These are phyloP conservation scores for Sphaeramia orbicularis DNA, from an alignment of 2,797 vertebrate genomes.

Conservation along the genomic window DNA sequence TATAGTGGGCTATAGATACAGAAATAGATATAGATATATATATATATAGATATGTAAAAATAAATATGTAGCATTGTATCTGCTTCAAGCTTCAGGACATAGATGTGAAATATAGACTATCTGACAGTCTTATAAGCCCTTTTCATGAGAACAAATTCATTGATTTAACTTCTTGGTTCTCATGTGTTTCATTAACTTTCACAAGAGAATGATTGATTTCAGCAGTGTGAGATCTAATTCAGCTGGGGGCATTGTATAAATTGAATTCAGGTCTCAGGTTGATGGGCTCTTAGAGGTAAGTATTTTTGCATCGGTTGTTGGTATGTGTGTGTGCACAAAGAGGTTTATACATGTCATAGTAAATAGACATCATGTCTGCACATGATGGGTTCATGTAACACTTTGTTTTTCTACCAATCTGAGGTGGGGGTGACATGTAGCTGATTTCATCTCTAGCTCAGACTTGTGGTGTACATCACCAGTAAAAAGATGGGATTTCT, in stretches of 20 bases:
- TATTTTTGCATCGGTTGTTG: constrained; percentile 22
- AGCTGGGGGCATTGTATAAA: constrained; percentile 55
- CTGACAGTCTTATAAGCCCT: constrained; percentile 31
- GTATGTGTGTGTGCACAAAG: constrained; percentile 11
- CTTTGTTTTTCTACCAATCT: constrained; percentile 25
- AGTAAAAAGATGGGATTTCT: constrained; percentile 37
- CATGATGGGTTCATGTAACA: constrained; percentile 19
- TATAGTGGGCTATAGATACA: too few relatives aligned
- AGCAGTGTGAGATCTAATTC: constrained; percentile 50
- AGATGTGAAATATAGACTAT: constrained; percentile 44
- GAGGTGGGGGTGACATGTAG: constrained; percentile 8
- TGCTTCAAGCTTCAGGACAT: constrained; percentile 19
- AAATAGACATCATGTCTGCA: constrained; percentile 44
- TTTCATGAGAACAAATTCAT: constrained; percentile 45
- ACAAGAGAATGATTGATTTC: constrained; percentile 69
- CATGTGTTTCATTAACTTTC: constrained; percentile 73
- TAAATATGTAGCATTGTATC: constrained; percentile 3
- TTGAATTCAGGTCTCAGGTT: constrained; percentile 55
- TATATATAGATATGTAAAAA: not conserved
- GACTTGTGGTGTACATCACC: constrained; percentile 28
- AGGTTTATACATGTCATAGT: constrained; percentile 37
- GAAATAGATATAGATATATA: too few relatives aligned
- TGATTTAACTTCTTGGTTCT: constrained; percentile 63
- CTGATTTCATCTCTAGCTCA: constrained; percentile 9
- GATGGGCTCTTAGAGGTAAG: constrained; percentile 54